Conservation (phyloP, 2,888 invertebrate species). For the Aporophyla nigra region DNA sequence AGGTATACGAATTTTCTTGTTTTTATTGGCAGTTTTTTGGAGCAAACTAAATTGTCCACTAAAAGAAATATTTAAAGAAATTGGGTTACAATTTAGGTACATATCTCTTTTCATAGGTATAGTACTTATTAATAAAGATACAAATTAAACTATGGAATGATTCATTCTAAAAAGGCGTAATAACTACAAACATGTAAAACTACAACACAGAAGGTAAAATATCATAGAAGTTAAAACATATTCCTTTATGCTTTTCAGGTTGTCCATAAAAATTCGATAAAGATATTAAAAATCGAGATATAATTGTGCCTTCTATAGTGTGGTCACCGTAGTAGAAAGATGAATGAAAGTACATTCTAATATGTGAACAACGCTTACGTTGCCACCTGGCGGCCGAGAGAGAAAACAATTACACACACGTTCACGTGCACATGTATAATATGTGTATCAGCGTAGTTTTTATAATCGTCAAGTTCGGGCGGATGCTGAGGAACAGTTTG, state of each 20-base stretch:
- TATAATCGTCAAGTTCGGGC: slow-evolving; percentile 21
- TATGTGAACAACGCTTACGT: slow-evolving; percentile 51
- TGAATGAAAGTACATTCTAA: slow-evolving; percentile 79
- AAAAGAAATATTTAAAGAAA: background rate
- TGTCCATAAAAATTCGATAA: background rate
- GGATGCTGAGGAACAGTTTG: slow-evolving; percentile 26
- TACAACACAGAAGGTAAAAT: background rate
- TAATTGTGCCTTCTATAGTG: background rate
- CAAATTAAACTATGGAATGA: too few relatives aligned
- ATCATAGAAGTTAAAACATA: too few relatives aligned
- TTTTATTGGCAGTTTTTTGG: background rate
- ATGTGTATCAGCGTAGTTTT: slow-evolving; percentile 17
- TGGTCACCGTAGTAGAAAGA: slow-evolving; percentile 71
- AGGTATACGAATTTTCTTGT: too few relatives aligned
- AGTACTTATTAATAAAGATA: too few relatives aligned
- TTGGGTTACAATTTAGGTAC: background rate
- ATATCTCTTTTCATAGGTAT: too few relatives aligned
- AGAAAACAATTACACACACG: slow-evolving; percentile 62
- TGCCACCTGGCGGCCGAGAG: slow-evolving; percentile 57
- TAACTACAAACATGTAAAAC: background rate
- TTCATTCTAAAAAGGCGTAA: too few relatives aligned
- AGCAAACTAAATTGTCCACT: background rate
- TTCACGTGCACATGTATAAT: slow-evolving; percentile 31
- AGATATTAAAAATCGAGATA: too few relatives aligned
- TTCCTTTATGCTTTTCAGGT: background rate